These are phyloP conservation scores for Thymallus thymallus DNA, from an alignment of 2,113 vertebrate species.

Conservation along the genomic window DNA sequence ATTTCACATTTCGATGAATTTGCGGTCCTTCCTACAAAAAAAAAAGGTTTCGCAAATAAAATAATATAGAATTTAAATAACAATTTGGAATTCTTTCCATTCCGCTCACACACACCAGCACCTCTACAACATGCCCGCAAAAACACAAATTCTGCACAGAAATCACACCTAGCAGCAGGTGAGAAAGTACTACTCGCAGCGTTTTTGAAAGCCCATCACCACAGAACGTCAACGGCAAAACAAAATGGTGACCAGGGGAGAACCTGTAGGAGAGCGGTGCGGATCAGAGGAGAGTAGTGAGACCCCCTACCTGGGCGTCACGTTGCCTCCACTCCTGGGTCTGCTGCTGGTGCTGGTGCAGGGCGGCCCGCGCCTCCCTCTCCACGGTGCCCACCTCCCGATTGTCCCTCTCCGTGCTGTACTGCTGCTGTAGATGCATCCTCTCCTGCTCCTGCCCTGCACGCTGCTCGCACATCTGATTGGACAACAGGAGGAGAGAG, in stretches of 20 bases:
- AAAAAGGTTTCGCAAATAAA: constrained; percentile 15
- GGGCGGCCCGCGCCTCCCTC: constrained; percentile 83
- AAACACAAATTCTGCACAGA: neutral
- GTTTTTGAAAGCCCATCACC: constrained; percentile 55
- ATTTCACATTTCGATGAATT: neutral
- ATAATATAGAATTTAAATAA: neutral
- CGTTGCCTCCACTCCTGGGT: constrained; percentile 86
- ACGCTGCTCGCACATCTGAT: constrained; percentile 99
- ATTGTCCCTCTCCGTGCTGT: constrained; percentile 89
- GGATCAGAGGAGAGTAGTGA: constrained; percentile 50
- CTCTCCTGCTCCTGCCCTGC: constrained; percentile 97
- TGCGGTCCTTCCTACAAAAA: neutral
- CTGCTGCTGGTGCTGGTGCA: constrained; percentile 86
- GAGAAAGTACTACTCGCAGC: constrained; percentile 53
- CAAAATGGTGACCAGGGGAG: constrained; percentile 61
- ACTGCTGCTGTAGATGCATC: constrained; percentile 94
- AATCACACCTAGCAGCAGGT: constrained; percentile 29
- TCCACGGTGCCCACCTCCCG: too few species aligned
- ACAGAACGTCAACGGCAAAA: constrained; percentile 43
- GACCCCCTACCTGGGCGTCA: constrained; percentile 88
- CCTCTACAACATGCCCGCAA: neutral
- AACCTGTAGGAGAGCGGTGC: constrained; percentile 10
- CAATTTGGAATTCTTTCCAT: neutral
- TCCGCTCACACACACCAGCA: neutral
- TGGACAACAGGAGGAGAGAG: constrained; percentile 87